phyloP scores from a whole-genome alignment of 1,140 invertebrate genomes.

The Diuraphis noxia region DNA sequence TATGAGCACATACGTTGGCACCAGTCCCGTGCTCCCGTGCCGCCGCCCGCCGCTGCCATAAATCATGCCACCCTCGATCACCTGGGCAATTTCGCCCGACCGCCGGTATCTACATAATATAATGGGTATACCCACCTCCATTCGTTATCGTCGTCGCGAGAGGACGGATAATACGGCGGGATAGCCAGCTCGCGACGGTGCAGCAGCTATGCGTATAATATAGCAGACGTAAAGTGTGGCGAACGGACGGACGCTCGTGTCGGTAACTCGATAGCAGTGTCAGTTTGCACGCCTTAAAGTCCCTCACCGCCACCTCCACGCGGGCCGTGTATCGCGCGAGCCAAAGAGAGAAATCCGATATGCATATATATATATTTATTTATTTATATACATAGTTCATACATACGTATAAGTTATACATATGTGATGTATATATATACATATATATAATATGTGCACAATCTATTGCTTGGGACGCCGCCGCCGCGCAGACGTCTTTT shows the following conservation, averaged over 20 bases:
- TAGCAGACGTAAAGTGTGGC: neutral
- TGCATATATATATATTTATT: neutral
- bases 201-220: neutral
- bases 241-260: neutral
- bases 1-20: no score
- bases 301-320: neutral
- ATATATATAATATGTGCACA: neutral
- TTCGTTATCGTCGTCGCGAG: neutral
- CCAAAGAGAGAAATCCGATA: slow-evolving; percentile 14
- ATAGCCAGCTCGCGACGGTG: neutral
- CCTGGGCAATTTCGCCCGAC: neutral
- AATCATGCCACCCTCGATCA: no score
- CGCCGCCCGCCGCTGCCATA: no score
- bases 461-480: neutral
- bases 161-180: neutral
- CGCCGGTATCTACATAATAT: neutral
- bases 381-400: neutral
- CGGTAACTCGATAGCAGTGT: slow-evolving; percentile 39
- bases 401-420: no score
- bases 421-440: neutral
- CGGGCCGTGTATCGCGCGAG: neutral
- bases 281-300: neutral
- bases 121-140: neutral
- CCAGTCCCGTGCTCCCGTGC: no score
- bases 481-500: neutral